Conservation (phyloP, 2,888 invertebrate genomes). For the Diarsia rubi region DNA sequence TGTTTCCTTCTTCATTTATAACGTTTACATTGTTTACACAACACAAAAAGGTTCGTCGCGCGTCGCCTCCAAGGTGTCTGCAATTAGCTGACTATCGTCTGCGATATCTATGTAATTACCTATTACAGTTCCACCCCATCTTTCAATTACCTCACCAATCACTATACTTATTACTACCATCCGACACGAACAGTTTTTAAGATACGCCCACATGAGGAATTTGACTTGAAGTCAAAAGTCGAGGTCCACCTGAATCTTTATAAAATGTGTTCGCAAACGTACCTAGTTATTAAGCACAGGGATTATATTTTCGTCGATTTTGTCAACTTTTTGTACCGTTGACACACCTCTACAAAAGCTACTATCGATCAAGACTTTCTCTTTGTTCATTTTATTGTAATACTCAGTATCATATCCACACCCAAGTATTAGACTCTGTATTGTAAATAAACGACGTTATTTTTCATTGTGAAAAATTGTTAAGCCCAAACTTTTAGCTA, state of each 20-base stretch:
- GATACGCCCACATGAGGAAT: conserved; percentile 29
- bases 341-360: conserved; percentile 59
- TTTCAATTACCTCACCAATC: conserved; percentile 56
- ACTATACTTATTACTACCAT: conserved; percentile 42
- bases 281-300: conserved; percentile 51
- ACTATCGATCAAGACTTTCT: conserved; percentile 65
- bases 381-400: conserved; percentile 61
- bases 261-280: conserved; percentile 53
- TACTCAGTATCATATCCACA: conserved; percentile 59
- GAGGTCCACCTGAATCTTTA: conserved; percentile 12
- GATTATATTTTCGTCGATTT: conserved; percentile 59
- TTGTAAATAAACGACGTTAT: conserved; percentile 62
- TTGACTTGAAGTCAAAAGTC: conserved; percentile 40
- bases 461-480: conserved; percentile 66
- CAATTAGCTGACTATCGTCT: conserved; percentile 69
- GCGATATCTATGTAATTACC: conserved; percentile 55
- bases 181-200: conserved; percentile 17
- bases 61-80: conserved; percentile 73
- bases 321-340: conserved; percentile 55
- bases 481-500: conserved; percentile 63
- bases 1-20: conserved; percentile 18
- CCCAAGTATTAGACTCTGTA: conserved; percentile 53
- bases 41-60: conserved; percentile 42
- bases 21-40: conserved; percentile 48
- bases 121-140: conserved; percentile 52